phyloP scores from a whole-genome alignment of 37 sponge, comb jelly and placozoan species.

The Cliona cf. orientalis region DNA sequence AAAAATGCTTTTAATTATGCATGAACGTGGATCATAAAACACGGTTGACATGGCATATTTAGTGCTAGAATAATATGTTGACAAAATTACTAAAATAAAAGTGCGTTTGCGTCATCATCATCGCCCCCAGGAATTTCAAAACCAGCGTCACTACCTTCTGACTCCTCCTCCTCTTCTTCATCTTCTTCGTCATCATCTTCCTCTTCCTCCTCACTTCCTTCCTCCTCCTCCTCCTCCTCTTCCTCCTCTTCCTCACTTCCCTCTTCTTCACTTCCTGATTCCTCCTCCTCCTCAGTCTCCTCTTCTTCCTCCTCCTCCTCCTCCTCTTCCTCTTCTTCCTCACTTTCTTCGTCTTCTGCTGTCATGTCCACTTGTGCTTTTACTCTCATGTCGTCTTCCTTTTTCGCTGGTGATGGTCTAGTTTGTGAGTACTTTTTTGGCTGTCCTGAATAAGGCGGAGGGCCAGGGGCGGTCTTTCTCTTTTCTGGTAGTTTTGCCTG shows the following conservation, averaged over 20 bases:
- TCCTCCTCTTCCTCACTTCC: background rate
- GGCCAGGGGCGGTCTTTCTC: no score
- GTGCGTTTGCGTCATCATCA: no score
- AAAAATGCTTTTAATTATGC: no score
- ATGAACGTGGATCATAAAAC: no score
- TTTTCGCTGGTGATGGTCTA: no score
- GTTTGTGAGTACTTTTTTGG: no score
- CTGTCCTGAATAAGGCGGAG: no score
- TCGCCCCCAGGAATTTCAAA: constrained; percentile 16
- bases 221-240: background rate
- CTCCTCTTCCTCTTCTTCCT: constrained; percentile 6
- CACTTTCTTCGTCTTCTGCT: constrained; percentile 5
- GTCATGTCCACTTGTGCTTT: background rate
- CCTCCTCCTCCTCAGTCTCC: background rate
- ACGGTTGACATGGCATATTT: no score
- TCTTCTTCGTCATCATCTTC: constrained; percentile 5
- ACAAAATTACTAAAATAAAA: no score
- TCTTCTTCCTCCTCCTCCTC: background rate
- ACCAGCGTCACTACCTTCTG: background rate
- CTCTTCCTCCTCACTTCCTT: background rate
- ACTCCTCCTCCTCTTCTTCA: background rate
- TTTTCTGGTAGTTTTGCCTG: no score
- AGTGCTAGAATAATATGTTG: no score
- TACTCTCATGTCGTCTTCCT: constrained; percentile 2
- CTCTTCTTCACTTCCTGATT: background rate